Conservation (phyloP, 1,140 invertebrate genomes). For the Tetraneura akinire region DNA sequence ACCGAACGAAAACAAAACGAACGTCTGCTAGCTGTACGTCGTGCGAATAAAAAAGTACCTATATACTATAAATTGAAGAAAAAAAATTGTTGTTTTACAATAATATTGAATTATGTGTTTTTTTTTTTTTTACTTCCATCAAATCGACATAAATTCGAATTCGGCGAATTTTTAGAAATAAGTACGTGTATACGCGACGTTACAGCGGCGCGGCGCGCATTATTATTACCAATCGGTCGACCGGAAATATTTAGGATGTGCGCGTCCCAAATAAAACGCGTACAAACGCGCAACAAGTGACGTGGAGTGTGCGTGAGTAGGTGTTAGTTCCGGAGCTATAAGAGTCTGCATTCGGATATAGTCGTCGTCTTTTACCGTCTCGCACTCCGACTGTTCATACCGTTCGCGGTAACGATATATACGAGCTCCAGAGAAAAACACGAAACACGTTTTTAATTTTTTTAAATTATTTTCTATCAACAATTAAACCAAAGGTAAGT, state of each 20-base stretch:
- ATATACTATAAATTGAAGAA: too few relatives aligned
- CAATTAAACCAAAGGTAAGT: slow-evolving; percentile 19
- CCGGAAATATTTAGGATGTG: slow-evolving; percentile 36
- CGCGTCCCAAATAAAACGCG: slow-evolving; percentile 24
- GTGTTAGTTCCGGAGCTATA: slow-evolving; percentile 49
- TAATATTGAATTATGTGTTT: too few relatives aligned
- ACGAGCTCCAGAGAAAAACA: background rate
- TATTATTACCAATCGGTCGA: background rate
- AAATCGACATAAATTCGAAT: background rate
- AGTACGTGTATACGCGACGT: too few relatives aligned
- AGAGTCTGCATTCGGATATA: slow-evolving; percentile 46
- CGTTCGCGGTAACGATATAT: too few relatives aligned
- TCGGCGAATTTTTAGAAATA: background rate
- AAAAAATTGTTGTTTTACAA: too few relatives aligned
- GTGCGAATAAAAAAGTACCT: too few relatives aligned
- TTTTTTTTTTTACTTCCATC: too few relatives aligned
- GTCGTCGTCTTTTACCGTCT: slow-evolving; percentile 35
- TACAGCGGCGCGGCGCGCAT: too few relatives aligned
- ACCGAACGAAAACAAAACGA: too few relatives aligned
- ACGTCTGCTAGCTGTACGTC: too few relatives aligned
- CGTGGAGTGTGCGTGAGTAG: slow-evolving; percentile 47
- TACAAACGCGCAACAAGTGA: slow-evolving; percentile 46
- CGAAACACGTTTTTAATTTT: too few relatives aligned
- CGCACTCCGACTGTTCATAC: slow-evolving; percentile 30
- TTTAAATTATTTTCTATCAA: background rate